Evolutionary conservation across 2,113 vertebrate genomes (phyloP).

Genomic region (Telmatochromis sp.): DNA sequence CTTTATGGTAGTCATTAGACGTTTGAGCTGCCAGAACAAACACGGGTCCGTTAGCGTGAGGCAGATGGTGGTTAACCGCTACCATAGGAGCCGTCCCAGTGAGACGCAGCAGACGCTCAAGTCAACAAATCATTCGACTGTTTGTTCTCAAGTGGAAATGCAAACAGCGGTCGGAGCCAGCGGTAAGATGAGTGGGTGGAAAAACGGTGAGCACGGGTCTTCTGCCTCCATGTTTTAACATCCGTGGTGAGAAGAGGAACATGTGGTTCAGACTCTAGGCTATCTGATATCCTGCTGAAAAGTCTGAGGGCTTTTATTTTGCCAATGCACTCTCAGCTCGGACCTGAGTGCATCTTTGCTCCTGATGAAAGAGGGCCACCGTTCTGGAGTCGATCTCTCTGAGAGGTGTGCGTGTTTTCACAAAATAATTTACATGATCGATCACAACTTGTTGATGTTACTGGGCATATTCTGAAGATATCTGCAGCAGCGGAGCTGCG

Average conservation of each 20-base stretch:
- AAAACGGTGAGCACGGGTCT: neutral
- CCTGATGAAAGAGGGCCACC: neutral
- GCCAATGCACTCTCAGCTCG: neutral
- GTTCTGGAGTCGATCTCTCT: neutral
- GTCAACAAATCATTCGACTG: constrained; percentile 15
- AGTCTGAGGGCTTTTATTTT: neutral
- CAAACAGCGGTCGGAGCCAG: neutral
- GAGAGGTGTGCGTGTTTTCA: neutral
- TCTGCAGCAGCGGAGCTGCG: neutral
- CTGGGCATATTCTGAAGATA: neutral
- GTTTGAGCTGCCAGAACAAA: constrained; percentile 15
- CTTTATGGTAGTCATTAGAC: constrained; percentile 30
- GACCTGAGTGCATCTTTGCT: neutral
- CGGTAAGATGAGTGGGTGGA: neutral
- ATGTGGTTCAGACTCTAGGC: neutral
- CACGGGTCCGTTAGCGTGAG: neutral
- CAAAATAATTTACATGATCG: neutral
- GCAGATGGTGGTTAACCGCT: constrained; percentile 12
- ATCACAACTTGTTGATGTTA: neutral
- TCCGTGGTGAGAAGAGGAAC: neutral
- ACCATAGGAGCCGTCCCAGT: neutral
- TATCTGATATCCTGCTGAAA: neutral
- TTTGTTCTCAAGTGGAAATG: constrained; percentile 24
- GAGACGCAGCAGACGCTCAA: neutral
- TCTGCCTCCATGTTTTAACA: neutral